phyloP scores from a whole-genome alignment of 2,888 invertebrate species.

The Drosophila paramelanica region DNA sequence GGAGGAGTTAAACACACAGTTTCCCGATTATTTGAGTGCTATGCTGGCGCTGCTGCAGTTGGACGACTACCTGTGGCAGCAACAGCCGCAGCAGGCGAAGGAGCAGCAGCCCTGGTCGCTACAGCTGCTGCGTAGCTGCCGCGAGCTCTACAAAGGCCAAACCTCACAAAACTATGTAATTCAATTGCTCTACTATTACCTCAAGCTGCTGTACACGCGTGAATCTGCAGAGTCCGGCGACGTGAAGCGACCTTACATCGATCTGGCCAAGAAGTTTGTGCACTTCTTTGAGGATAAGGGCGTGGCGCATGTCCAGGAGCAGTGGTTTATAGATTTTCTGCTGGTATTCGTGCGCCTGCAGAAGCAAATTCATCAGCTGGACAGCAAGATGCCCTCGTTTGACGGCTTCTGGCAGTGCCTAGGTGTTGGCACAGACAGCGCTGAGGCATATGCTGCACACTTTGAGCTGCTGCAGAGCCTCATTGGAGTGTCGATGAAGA shows the following conservation, averaged over 20 bases:
- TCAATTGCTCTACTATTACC: constrained; percentile 73
- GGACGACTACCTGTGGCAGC: constrained; percentile 55
- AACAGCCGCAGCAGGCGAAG: constrained; percentile 32
- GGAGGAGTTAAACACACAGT: constrained; percentile 39
- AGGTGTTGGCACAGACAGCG: constrained; percentile 28
- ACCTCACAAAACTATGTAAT: constrained; percentile 58
- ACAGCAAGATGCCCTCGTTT: constrained; percentile 42
- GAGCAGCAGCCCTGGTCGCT: constrained; percentile 52
- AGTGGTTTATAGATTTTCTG: constrained; percentile 77
- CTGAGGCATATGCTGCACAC: constrained; percentile 56
- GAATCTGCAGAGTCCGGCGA: constrained; percentile 23
- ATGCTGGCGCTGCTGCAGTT: constrained; percentile 55
- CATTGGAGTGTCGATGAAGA: constrained; percentile 55
- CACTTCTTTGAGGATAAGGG: constrained; percentile 62
- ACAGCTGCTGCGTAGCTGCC: constrained; percentile 67
- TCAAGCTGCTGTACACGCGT: constrained; percentile 68
- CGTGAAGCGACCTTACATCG: constrained; percentile 60
- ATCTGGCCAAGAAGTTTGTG: constrained; percentile 66
- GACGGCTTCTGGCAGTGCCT: constrained; percentile 66
- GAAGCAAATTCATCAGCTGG: constrained; percentile 53
- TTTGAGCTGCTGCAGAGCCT: constrained; percentile 68
- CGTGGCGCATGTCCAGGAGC: constrained; percentile 36
- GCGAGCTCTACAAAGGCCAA: constrained; percentile 59
- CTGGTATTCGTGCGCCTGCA: constrained; percentile 59
- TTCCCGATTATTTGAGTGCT: constrained; percentile 61